Conservation (phyloP, 2,888 invertebrate genomes). For the Yponomeuta evonymella region DNA sequence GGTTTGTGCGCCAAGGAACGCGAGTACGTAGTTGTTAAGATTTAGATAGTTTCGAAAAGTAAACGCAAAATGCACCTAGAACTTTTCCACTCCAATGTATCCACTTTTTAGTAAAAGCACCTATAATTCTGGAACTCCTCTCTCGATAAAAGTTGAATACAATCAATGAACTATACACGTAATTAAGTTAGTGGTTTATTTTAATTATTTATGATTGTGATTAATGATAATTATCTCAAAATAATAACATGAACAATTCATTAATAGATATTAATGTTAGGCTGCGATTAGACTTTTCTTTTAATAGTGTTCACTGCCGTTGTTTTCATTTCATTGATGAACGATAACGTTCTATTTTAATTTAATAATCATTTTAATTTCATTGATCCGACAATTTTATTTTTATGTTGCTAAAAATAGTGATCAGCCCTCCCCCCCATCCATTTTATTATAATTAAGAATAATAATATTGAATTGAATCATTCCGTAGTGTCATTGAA, state of each 20-base stretch:
- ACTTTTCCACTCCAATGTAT: neutral
- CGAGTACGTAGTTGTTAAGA: neutral
- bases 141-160: neutral
- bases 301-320: too few species aligned
- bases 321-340: too few species aligned
- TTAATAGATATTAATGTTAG: neutral
- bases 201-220: neutral
- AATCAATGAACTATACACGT: neutral
- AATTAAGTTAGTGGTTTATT: neutral
- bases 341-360: too few species aligned
- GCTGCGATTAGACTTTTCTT: neutral
- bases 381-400: too few species aligned
- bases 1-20: conserved; percentile 21
- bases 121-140: neutral
- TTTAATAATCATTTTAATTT: too few species aligned
- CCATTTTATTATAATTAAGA: too few species aligned
- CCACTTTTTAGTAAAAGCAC: neutral
- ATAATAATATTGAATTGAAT: too few species aligned
- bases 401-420: too few species aligned
- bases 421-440: too few species aligned
- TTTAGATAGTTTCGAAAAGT: neutral
- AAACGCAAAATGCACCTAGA: neutral
- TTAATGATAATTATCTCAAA: neutral
- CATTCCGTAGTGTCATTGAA: neutral
- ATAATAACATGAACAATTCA: neutral